Base-by-base conservation (phyloP, 2,113 vertebrate species). In the Garra rufa region DNA sequence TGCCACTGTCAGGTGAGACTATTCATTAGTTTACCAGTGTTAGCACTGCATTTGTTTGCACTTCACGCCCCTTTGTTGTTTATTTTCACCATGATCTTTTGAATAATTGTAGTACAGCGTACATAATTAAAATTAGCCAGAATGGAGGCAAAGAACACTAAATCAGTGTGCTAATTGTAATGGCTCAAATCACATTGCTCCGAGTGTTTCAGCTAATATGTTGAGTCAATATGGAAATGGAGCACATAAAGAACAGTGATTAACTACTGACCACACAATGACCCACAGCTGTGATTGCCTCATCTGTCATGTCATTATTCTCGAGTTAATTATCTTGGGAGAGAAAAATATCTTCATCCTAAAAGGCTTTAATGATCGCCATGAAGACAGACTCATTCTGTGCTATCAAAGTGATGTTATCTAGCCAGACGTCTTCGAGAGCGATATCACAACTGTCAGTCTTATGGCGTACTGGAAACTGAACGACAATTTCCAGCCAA, bases 261-360 rank as follows among this genome's bases (percentile, higher is more conserved):
- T 88, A 91, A 92, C 86, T 90, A 86, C 79, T 82, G 52, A 81
- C 85, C 87, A 87, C 48, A 70, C 46, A 70, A 52, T 90, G 88
- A 92, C 91, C 92, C 88, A 83, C 88, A 84, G 88, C 90, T 67
- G 83, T 90, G 88, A 90, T 92, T 88, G 77, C 8, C 43, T 88
- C 85, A 88, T 92, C 91, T 89, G 87, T 92, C 92, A 90, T 88
- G 57, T 77, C 82, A 48, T 83, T 83, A 82, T 84, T 78, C 38
- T 76, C 77, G 70, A 85, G 86, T 91, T 92, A 89, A 92, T 94
- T 91, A 91, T 76, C 65, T 85, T 88, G 85, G 81, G 85, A 89
- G 88, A 87, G 55, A 24, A 65, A 76, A 44, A 41, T 43, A 48
- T 75, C 75, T 80, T 82, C 70, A 70, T 41, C 65, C 34, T 73